phyloP scores from a whole-genome alignment of 1,140 invertebrate genomes.

The Globodera rostochiensis region DNA sequence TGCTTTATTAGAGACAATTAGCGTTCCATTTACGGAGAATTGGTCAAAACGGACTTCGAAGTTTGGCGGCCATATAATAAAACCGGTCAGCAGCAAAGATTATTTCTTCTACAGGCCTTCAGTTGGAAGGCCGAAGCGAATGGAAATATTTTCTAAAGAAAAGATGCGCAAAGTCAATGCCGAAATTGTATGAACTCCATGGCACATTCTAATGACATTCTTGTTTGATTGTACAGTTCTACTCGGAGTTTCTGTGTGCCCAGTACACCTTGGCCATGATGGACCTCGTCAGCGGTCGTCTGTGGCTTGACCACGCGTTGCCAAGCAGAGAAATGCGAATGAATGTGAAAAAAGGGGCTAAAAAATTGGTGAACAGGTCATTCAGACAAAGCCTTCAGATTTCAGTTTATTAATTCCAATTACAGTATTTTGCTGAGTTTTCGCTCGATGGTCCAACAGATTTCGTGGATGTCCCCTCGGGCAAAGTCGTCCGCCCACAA shows the following conservation, averaged over 20 bases:
- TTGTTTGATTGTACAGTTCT: too few relatives aligned
- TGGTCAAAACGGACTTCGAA: too few relatives aligned
- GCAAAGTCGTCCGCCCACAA: conserved; percentile 21
- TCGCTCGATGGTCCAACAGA: conserved; percentile 29
- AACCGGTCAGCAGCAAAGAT: too few relatives aligned
- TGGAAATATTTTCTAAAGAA: too few relatives aligned
- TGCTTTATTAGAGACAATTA: too few relatives aligned
- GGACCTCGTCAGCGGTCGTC: neutral
- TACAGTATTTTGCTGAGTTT: conserved; percentile 24
- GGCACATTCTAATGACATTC: too few relatives aligned
- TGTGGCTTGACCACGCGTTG: conserved; percentile 10
- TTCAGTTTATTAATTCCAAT: neutral
- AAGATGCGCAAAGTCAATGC: too few relatives aligned
- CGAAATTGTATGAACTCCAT: too few relatives aligned
- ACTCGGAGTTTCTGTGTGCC: neutral
- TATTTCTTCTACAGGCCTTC: too few relatives aligned
- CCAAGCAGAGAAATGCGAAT: conserved; percentile 14
- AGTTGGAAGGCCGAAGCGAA: too few relatives aligned
- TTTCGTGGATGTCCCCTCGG: conserved; percentile 28
- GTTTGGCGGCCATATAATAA: too few relatives aligned
- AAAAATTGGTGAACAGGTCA: conserved; percentile 24
- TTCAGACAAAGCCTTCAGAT: neutral
- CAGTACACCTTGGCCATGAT: neutral
- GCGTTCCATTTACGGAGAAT: too few relatives aligned
- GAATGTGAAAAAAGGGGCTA: neutral